A percentile compares a stretch with the other conserved stretches of the same genome.
phyloP scores from a whole-genome alignment of 2,888 invertebrate genomes.

The Stegophylla sp. region DNA sequence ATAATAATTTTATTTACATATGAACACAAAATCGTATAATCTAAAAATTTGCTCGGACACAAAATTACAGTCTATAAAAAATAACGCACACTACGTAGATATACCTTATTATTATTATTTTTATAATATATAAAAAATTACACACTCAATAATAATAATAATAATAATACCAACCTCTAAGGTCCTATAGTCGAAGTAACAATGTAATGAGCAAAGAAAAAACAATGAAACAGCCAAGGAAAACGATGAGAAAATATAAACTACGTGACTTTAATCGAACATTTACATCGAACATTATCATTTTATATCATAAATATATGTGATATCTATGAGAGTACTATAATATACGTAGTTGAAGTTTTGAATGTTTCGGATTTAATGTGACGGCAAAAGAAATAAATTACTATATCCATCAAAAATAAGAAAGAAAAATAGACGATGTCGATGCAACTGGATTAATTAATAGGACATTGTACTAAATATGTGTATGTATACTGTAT shows the following conservation, averaged over 20 bases:
- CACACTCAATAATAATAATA: background rate
- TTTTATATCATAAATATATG: background rate
- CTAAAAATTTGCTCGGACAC: background rate
- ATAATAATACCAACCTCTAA: background rate
- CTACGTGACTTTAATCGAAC: no score
- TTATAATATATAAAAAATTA: background rate
- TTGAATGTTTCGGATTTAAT: background rate
- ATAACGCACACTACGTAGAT: background rate
- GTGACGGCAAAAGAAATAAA: background rate
- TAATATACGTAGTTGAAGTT: background rate
- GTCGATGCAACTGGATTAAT: constrained; percentile 39
- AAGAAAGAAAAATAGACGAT: constrained; percentile 13
- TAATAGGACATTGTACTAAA: constrained; percentile 33
- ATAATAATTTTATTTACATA: constrained; percentile 5
- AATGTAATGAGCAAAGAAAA: no score
- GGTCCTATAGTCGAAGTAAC: background rate
- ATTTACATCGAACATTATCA: background rate
- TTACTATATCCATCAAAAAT: background rate
- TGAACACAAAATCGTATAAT: background rate
- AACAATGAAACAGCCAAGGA: no score
- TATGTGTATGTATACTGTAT: background rate
- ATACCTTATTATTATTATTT: background rate
- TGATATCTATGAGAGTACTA: background rate
- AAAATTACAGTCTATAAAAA: constrained; percentile 5
- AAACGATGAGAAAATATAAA: no score